Base-by-base conservation (phyloP, 1,140 invertebrate genomes). In the Pogonognathellus flavescens region DNA sequence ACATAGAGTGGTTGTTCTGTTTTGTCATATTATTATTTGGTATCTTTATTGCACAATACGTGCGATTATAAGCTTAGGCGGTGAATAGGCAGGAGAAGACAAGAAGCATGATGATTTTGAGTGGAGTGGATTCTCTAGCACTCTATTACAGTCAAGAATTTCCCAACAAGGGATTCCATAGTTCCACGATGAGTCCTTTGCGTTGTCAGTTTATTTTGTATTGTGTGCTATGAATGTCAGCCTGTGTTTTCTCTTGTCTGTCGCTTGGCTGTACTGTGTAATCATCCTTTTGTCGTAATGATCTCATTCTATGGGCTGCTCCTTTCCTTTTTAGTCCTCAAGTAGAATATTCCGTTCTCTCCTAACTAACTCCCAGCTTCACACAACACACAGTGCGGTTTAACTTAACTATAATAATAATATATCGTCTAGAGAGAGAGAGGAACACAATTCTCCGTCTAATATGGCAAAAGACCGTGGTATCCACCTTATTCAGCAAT, bases 271-370 rank as follows among this genome's bases (percentile, higher is more conserved):
- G 22, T 76, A 76, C 20, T 86, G 82, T 83, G 85, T 86, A 83
- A 83, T 86, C 85, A 80, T 83, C 59, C 66, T 83, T 85, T 83
- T 87, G 62, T 84, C 53, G 55, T 83, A 84, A 83, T 81, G 83
- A 86, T 84, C 76, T 60, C 80, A 84, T 84, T 76, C 50, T 49
- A 25, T 31, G 52, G 31, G n/a, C 70, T 31, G 41, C 41, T 76
- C 31, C 31, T 76, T 76, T 76, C 25, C 70, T 72, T 25, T 41
- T 41, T 41, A 41, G n/a, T n/a, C n/a, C 31, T 41, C 31, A 41
- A 41, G 2, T 1, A 3, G 31, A 41, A 41, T 6, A 41, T 41
- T 6, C 31, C 31, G 31, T 41, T n/a, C n/a, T n/a, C n/a, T n/a
- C n/a, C 31, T 41, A 41, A 41, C 31, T 41, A 1, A 41, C 31